These are phyloP conservation scores for Diabrotica undecimpunctata DNA, from an alignment of 1,140 invertebrate species.

Conservation along the genomic window DNA sequence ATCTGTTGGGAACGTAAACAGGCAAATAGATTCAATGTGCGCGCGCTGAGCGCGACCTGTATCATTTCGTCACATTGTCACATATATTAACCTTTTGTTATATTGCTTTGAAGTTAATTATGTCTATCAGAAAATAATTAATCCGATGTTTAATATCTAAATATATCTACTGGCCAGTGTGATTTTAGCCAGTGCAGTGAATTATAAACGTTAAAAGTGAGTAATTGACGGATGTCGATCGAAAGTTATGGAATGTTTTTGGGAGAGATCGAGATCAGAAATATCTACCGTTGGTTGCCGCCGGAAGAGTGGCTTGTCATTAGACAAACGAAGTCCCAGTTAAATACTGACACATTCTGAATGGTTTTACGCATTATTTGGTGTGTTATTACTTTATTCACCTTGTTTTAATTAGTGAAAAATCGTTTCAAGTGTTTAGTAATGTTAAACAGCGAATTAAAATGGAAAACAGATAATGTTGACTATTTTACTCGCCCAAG, in stretches of 20 bases:
- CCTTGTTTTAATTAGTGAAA: conserved; percentile 3
- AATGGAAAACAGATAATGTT: conserved; percentile 11
- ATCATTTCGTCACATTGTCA: conserved; percentile 47
- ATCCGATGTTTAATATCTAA: not conserved
- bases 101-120: conserved; percentile 43
- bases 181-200: conserved; percentile 5
- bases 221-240: not conserved
- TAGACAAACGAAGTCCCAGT: conserved; percentile 10
- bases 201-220: not conserved
- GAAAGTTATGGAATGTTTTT: conserved; percentile 14
- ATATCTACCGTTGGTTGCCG: conserved; percentile 6
- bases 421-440: conserved; percentile 10
- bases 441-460: conserved; percentile 3
- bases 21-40: conserved; percentile 29
- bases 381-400: conserved; percentile 20
- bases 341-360: conserved; percentile 25
- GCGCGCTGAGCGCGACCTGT: conserved; percentile 37
- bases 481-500: conserved; percentile 39
- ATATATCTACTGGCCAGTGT: not conserved
- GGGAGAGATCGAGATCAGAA: conserved; percentile 8
- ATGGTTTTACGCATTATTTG: conserved; percentile 24
- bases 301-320: conserved; percentile 17
- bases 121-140: conserved; percentile 36
- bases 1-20: conserved; percentile 23
- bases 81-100: conserved; percentile 47